phyloP scores from a whole-genome alignment of 2,888 invertebrate species.

The Leuctra nigra region DNA sequence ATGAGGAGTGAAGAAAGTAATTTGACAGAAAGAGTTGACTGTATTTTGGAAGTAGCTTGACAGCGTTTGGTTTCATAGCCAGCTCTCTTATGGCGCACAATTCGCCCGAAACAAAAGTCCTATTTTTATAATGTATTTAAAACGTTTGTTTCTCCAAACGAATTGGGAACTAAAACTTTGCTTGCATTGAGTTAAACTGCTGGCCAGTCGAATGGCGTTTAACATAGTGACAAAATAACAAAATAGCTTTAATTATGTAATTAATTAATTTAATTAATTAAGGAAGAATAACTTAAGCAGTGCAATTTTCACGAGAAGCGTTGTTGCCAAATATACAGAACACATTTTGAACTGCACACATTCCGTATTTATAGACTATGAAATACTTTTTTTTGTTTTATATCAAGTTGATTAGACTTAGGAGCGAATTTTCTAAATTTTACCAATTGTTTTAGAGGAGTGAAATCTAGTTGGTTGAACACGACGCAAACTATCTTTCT shows the following conservation, averaged over 20 bases:
- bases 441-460: too few species aligned
- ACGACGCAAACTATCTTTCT: neutral
- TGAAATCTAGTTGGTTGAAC: too few species aligned
- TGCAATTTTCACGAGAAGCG: conserved; percentile 26
- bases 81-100: too few species aligned
- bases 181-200: conserved; percentile 25
- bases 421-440: too few species aligned
- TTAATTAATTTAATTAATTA: conserved; percentile 26
- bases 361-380: too few species aligned
- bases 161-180: conserved; percentile 21
- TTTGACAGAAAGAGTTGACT: too few species aligned
- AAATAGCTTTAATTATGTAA: conserved; percentile 35
- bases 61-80: conserved; percentile 2
- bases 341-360: too few species aligned
- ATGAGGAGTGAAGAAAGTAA: too few species aligned
- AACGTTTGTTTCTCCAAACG: neutral
- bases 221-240: conserved; percentile 29
- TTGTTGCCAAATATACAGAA: conserved; percentile 47
- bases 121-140: conserved; percentile 1
- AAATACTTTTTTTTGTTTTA: too few species aligned
- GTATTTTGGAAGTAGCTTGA: too few species aligned
- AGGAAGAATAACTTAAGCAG: conserved; percentile 1
- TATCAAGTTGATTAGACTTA: too few species aligned
- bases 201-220: conserved; percentile 26
- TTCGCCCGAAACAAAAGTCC: neutral